Evolutionary conservation across 2,888 invertebrate species (phyloP), one percentile per base, ranked within the genome.

Genomic region (Lamellibrachia columna): DNA sequence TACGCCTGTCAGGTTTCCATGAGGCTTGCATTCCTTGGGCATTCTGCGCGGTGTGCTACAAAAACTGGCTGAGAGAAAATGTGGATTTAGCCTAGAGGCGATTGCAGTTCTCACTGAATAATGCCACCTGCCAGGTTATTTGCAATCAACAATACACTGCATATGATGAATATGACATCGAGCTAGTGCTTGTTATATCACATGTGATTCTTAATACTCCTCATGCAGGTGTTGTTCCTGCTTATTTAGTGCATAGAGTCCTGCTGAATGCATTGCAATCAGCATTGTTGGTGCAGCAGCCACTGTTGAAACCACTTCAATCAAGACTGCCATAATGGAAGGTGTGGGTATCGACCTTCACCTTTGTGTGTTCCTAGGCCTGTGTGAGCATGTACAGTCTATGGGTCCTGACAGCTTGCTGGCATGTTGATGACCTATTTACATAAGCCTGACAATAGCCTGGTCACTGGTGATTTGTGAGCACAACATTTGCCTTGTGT

Each of bases 341-440:
- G 75, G 75, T 75, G 75, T 75, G 75, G 75, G 75, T 75, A 75
- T 15, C 75, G 75, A 22, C 75, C 75, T 75, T 75, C 75, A 75
- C 75, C 75, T 75, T 75, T n/a, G 75, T 75, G 7, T 58, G 58
- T 75, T 15, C 6, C 22, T 75, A 75, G 75, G 75, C 75, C 75
- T 75, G 75, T n/a, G n/a, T 75, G 75, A 3, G 22, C 75, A 75
- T 75, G 75, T 75, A n/a, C 75, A 75, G 75, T 75, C 75, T 75
- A 75, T 75, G 75, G 75, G 75, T 75, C 75, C 75, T 75, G 75
- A 75, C 75, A 75, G 75, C 75, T n/a, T 22, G 15, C 15, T 60
- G 75, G 75, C 75, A 75, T 75, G 75, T 75, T 75, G 75, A 75
- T 75, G 75, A 75, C 75, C 75, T 75, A 75, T 75, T 75, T 75